Evolutionary conservation across 2,113 vertebrate species (phyloP).

Genomic region (Geococcyx californianus): DNA sequence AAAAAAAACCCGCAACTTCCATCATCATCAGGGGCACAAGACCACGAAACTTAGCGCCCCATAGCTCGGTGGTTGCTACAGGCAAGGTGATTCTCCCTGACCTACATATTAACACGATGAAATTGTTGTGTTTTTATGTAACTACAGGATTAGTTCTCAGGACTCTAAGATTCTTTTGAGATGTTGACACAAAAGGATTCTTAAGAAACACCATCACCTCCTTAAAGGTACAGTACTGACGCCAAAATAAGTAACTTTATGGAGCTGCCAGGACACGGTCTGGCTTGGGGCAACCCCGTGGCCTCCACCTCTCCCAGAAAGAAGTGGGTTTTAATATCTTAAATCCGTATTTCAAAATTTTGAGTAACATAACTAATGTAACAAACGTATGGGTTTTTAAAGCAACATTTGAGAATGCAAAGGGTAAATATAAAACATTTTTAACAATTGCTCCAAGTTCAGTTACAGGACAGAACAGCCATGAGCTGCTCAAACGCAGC

Average conservation of each 20-base stretch:
- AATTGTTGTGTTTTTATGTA: too few species aligned
- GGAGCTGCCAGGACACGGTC: fast-evolving
- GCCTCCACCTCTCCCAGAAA: too few species aligned
- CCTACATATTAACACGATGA: fast-evolving
- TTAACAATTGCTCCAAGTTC: fast-evolving
- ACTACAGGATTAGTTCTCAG: too few species aligned
- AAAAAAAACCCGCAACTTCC: not conserved
- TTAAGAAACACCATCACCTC: too few species aligned
- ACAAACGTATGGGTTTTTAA: fast-evolving
- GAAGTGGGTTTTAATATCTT: fast-evolving
- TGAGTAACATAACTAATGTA: fast-evolving
- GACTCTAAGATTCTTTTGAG: too few species aligned
- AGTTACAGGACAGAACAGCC: too few species aligned
- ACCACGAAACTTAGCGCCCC: fast-evolving
- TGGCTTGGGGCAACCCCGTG: fast-evolving
- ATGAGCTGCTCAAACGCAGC: too few species aligned
- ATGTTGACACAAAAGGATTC: too few species aligned
- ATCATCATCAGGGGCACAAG: not conserved
- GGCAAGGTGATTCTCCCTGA: not conserved
- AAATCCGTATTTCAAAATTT: fast-evolving
- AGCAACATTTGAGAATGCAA: fast-evolving
- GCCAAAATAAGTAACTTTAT: too few species aligned
- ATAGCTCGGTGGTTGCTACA: not conserved
- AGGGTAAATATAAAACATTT: fast-evolving
- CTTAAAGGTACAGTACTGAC: too few species aligned